These are phyloP conservation scores for Stenchaetothrips biformis DNA, from an alignment of 2,888 invertebrate genomes.

Conservation along the genomic window DNA sequence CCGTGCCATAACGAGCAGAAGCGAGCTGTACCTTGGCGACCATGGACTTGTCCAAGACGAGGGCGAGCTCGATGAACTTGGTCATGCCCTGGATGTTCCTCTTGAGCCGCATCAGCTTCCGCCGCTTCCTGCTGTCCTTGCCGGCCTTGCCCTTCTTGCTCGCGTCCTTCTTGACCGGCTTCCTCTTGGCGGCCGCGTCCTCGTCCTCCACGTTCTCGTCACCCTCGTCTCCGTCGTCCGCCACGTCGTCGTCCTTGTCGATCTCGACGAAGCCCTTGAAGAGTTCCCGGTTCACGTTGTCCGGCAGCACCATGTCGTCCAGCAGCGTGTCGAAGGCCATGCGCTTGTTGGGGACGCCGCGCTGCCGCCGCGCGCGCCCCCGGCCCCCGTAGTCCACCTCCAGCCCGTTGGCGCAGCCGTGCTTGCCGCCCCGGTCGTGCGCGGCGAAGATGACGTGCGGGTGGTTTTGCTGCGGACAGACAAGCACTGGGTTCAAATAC, in stretches of 20 bases:
- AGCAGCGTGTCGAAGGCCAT: conserved; percentile 39
- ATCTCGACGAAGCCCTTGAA: conserved; percentile 17
- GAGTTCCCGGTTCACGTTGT: not conserved
- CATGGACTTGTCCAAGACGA: conserved; percentile 95
- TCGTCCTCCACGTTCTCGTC: not conserved
- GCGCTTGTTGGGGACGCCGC: conserved; percentile 40
- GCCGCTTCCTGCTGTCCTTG: not conserved
- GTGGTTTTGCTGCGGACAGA: conserved; percentile 77
- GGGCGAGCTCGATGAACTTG: conserved; percentile 92
- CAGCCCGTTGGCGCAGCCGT: conserved; percentile 75
- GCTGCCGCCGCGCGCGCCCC: conserved; percentile 30
- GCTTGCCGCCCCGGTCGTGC: conserved; percentile 62
- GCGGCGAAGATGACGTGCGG: conserved; percentile 97
- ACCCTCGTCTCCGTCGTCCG: not conserved
- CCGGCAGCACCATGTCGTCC: conserved; percentile 16
- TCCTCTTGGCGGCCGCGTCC: not conserved
- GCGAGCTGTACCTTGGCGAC: conserved; percentile 46
- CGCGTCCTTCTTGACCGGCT: not conserved
- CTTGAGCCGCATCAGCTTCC: conserved; percentile 45
- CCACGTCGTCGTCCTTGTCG: conserved; percentile 1
- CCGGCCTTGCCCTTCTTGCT: conserved; percentile 35
- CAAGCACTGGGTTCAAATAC: not conserved
- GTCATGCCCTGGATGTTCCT: conserved; percentile 85
- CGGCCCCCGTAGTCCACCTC: conserved; percentile 33
- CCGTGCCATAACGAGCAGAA: not conserved